Percentiles rank a stretch among this genome's conserved stretches.
These are phyloP conservation scores for Drosophila macrospina DNA, from an alignment of 2,888 invertebrate species.

Conservation along the genomic window DNA sequence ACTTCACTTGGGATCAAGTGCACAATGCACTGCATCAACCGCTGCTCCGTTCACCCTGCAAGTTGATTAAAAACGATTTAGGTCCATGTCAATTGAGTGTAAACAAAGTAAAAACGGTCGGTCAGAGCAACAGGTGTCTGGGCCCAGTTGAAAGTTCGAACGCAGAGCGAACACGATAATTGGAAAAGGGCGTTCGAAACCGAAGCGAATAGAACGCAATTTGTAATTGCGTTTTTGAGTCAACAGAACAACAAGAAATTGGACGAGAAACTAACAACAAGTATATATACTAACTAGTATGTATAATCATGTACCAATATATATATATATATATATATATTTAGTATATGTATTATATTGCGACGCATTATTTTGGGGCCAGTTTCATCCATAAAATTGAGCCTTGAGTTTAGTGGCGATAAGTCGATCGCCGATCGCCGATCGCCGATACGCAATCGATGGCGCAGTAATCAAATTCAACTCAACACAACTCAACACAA, in stretches of 20 bases:
- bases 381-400: slow-evolving; percentile 39
- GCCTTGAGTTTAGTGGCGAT: slow-evolving; percentile 61
- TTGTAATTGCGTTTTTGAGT: slow-evolving; percentile 17
- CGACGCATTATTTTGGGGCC: slow-evolving; percentile 57
- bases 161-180: slow-evolving; percentile 34
- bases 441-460: slow-evolving; percentile 59
- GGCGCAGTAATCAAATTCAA: slow-evolving; percentile 47
- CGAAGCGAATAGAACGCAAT: slow-evolving; percentile 49
- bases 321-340: slow-evolving; percentile 7
- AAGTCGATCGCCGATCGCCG: slow-evolving; percentile 59
- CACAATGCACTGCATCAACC: background rate
- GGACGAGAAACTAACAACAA: slow-evolving; percentile 9
- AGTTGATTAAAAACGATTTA: slow-evolving; percentile 66
- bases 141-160: slow-evolving; percentile 3
- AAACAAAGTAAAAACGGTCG: too few species aligned
- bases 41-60: background rate
- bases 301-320: slow-evolving; percentile 10
- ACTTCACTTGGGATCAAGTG: slow-evolving; percentile 3
- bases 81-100: slow-evolving; percentile 5
- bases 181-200: slow-evolving; percentile 36
- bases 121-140: slow-evolving; percentile 50
- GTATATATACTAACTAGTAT: slow-evolving; percentile 11
- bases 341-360: slow-evolving; percentile 25
- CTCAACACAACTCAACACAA: background rate
- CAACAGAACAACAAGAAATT: background rate